Percentiles rank a stretch among this genome's conserved stretches.
Conservation (phyloP, 2,888 invertebrate species). For the Trissoscelio sp. region DNA sequence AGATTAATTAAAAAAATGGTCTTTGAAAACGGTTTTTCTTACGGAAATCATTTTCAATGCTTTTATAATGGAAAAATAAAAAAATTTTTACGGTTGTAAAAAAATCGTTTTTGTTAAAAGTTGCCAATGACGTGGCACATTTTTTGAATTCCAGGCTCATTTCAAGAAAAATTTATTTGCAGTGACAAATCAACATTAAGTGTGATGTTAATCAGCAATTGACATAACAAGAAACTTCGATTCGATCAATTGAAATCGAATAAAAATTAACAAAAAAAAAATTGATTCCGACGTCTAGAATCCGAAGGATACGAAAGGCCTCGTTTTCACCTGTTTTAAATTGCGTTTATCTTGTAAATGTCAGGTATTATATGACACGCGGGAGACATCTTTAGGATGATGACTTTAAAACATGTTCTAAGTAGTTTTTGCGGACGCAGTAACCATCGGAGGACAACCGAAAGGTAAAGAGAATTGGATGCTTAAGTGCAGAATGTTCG, state of each 20-base stretch:
- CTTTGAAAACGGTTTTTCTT: too few relatives aligned
- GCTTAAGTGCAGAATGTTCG: constrained; percentile 30
- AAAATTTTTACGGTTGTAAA: too few relatives aligned
- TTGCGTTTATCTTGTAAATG: constrained; percentile 36
- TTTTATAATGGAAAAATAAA: too few relatives aligned
- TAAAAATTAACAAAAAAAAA: not conserved
- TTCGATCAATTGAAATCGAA: not conserved
- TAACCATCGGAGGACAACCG: constrained; percentile 24
- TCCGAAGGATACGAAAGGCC: not conserved
- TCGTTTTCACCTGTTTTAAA: constrained; percentile 18
- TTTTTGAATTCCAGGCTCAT: constrained; percentile 9
- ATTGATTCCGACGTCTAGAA: constrained; percentile 9
- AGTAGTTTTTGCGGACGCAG: constrained; percentile 33
- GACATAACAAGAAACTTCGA: constrained; percentile 5
- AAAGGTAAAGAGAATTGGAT: constrained; percentile 51
- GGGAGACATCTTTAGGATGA: constrained; percentile 28
- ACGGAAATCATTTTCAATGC: too few relatives aligned
- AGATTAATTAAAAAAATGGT: too few relatives aligned
- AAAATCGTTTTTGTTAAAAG: too few relatives aligned
- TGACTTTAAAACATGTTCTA: constrained; percentile 21
- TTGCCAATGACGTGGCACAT: constrained; percentile 19
- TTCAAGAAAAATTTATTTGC: constrained; percentile 19
- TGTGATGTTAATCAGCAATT: constrained; percentile 15
- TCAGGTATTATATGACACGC: constrained; percentile 32
- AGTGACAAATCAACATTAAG: constrained; percentile 23